Percentiles rank a stretch among this genome's conserved stretches.
Evolutionary conservation across 2,797 vertebrate species (phyloP).

Genomic region (Spondyliosoma cantharus): DNA sequence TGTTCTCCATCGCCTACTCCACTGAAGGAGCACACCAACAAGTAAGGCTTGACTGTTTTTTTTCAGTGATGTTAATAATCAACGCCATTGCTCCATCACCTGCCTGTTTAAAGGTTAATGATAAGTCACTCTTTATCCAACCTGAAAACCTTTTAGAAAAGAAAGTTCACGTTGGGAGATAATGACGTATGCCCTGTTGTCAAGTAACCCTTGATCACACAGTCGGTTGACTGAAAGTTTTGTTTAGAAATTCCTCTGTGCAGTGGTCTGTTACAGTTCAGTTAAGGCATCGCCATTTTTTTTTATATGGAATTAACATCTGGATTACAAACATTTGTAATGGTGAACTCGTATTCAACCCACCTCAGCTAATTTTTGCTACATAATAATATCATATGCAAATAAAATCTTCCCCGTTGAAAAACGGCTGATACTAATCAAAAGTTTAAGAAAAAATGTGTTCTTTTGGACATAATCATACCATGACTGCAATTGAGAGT

Average conservation of each 20-base stretch:
- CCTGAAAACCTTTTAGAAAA: constrained; percentile 10
- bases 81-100: constrained; percentile 32
- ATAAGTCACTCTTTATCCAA: constrained; percentile 57
- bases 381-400: not conserved
- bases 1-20: constrained; percentile 91
- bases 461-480: not conserved
- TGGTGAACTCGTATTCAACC: not conserved
- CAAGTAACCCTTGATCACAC: constrained; percentile 64
- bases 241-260: constrained; percentile 35
- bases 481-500: not conserved
- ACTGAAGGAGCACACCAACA: constrained; percentile 95
- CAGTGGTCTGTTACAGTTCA: constrained; percentile 2
- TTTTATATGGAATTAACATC: not conserved
- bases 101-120: constrained; percentile 70
- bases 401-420: not conserved
- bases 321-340: not conserved
- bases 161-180: constrained; percentile 26
- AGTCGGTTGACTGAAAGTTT: constrained; percentile 14
- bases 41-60: constrained; percentile 80
- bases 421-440: not conserved
- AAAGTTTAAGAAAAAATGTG: not conserved
- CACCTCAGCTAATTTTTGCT: not conserved
- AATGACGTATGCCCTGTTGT: constrained; percentile 49
- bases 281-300: constrained; percentile 12
- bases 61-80: constrained; percentile 60